A percentile compares a stretch with the other conserved stretches of the same genome.
phyloP scores from a whole-genome alignment of 2,797 vertebrate genomes.

The Fundulus diaphanus region DNA sequence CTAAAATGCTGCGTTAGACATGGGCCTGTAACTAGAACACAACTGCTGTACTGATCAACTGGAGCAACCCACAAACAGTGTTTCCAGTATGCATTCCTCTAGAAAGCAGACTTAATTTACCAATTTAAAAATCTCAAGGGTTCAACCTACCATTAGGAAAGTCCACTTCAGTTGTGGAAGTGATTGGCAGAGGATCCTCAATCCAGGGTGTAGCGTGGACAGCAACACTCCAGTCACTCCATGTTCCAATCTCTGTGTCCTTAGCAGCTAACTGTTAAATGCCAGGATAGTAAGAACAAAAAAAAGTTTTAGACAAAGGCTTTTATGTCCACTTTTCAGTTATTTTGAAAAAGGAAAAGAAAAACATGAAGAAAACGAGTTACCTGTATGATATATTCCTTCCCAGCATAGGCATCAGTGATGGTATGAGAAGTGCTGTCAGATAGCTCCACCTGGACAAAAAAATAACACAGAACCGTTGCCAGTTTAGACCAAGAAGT shows the following conservation, averaged over 20 bases:
- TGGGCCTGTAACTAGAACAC: too few relatives aligned
- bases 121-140: neutral
- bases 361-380: neutral
- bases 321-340: neutral
- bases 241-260: conserved; percentile 96
- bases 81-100: neutral
- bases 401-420: conserved; percentile 93
- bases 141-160: conserved; percentile 49
- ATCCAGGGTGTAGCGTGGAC: conserved; percentile 97
- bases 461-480: conserved; percentile 17
- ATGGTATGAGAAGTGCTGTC: conserved; percentile 94
- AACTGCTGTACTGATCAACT: neutral
- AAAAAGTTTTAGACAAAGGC: neutral
- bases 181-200: conserved; percentile 87
- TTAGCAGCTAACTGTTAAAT: conserved; percentile 89
- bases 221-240: conserved; percentile 98
- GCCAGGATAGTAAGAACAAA: neutral
- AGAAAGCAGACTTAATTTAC: neutral
- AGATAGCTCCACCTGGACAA: conserved; percentile 90
- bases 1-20: too few relatives aligned
- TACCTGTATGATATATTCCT: conserved; percentile 97
- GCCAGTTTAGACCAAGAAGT: conserved; percentile 14
- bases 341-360: neutral
- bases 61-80: neutral
- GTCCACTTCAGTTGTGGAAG: conserved; percentile 88